phyloP scores from a whole-genome alignment of 2,888 invertebrate genomes.

The Slavum lentiscoides region DNA sequence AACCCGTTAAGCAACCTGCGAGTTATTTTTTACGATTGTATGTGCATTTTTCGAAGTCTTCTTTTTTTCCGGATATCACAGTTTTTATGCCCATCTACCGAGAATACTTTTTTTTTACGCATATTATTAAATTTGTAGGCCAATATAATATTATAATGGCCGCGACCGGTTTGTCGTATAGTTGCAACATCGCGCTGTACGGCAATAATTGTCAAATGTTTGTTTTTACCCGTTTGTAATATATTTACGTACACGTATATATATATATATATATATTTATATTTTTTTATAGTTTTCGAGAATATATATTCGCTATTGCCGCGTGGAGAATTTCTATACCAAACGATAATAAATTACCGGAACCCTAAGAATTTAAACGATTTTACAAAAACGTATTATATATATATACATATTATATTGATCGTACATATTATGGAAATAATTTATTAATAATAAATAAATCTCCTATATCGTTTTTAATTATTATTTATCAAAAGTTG shows the following conservation, averaged over 20 bases:
- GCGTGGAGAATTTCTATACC: too few relatives aligned
- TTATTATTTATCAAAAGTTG: too few relatives aligned
- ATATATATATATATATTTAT: too few relatives aligned
- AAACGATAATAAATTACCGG: too few relatives aligned
- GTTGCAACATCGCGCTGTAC: neutral
- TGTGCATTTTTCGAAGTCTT: constrained; percentile 18
- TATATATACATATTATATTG: too few relatives aligned
- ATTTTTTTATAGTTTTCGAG: neutral
- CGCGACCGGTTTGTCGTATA: constrained; percentile 11
- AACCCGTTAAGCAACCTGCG: too few relatives aligned
- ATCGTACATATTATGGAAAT: too few relatives aligned
- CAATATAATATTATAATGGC: constrained; percentile 23
- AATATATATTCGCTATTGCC: neutral
- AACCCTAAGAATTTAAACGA: too few relatives aligned
- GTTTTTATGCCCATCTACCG: constrained; percentile 22
- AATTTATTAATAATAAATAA: too few relatives aligned
- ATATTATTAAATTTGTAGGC: constrained; percentile 38
- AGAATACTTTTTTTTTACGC: constrained; percentile 17
- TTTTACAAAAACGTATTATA: too few relatives aligned
- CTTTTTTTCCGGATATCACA: constrained; percentile 41
- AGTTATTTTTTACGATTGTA: constrained; percentile 18
- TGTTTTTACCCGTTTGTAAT: neutral
- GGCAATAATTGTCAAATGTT: constrained; percentile 38
- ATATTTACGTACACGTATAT: too few relatives aligned
- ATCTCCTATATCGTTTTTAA: too few relatives aligned